Base-by-base conservation (phyloP, 2,797 vertebrate genomes). In the Syndactyla subalaris region DNA sequence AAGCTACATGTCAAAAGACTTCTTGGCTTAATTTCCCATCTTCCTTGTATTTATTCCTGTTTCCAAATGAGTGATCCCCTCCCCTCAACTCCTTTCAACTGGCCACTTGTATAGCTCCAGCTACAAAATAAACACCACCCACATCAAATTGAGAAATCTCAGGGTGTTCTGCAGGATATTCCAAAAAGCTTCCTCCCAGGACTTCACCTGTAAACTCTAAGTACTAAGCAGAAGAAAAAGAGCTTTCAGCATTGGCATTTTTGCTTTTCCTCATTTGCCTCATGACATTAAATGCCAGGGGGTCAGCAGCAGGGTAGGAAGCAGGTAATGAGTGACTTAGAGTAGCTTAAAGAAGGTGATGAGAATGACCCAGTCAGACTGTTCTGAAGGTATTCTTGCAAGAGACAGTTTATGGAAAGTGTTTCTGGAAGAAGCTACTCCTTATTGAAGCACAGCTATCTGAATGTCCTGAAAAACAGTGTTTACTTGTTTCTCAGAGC, bases 211-310 rank as follows among this genome's bases (percentile, higher is more conserved):
- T 7, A 55, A 87, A 38, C 16, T 17, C 15, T 24, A 32, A 70
- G 34, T 32, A 38, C 32, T 48, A 71, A 45, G 7, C 24, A 68
- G 54, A 21, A 6, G 8, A 65, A 68, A 18, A 38, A 59, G 45
- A 80, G 18, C 55, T 48, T 73, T 46, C 41, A 48, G 38, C 34
- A 29, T 2, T 11, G 10, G 12, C 26, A 59, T 43, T 65, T 83
- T 5, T 26, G 24, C 22, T 74, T 49, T 51, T 85, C 61, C 70
- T 29, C 6, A 16, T 19, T 19, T 41, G 30, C 18, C 51, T 29
- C 58, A 45, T 0, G 0, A 41, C 36, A 30, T 32, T n/a, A 10
- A 29, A 24, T 10, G 6, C 20, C 36, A 59, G 45, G 74, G 7
- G 2, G 24, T 39, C 32, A 67, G 3, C 57, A 30, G 30, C 29